Evolutionary conservation across 2,797 vertebrate species (phyloP), one percentile per base, ranked within the genome.

Genomic region (Leucoraja ocellata): DNA sequence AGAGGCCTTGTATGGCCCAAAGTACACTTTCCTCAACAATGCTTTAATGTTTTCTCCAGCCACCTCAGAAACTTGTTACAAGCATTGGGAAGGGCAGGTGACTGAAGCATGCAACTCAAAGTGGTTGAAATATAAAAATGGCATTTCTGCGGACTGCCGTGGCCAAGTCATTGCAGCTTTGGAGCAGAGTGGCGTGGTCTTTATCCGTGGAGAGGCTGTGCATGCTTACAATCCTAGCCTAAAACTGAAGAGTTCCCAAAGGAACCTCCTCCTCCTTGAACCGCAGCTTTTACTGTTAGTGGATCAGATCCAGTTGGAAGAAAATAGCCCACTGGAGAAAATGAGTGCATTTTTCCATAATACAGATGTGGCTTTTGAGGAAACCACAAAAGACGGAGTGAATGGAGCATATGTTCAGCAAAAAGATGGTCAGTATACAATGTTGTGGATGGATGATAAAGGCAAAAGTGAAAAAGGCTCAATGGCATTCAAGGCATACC

Each of bases 381-480:
- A 96, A 63, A 96, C 96, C 0, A 96, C 96, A 68, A 95, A 97
- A 6, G 97, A 98, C 1, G 97, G 97, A 0, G 95, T 99, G 79
- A 97, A 99, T 0, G 99, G 99, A 65, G 98, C 98, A 2, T 97
- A 97, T 92, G 96, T 99, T 80, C 95, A 95, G 93, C 97, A 99
- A 1, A 96, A 96, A 14, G 96, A 97, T 58, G 97, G 98, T 46
- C 95, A 96, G 0, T 99, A 98, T 95, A 98, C 97, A 95, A 98
- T 99, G 98, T 99, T 98, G 95, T 99, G 99, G 99, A 97, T 98
- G 97, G 99, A 99, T 0, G 99, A 99, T 94, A 97, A 97, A 4
- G 98, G 98, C 80, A 96, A 95, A 95, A 99, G 99, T 13, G 97
- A 97, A 94, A 97, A 96, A 94, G 99, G 96, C 76, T 95, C 95